Evolutionary conservation across 2,113 vertebrate genomes (phyloP).

Genomic region (Turnix velox): DNA sequence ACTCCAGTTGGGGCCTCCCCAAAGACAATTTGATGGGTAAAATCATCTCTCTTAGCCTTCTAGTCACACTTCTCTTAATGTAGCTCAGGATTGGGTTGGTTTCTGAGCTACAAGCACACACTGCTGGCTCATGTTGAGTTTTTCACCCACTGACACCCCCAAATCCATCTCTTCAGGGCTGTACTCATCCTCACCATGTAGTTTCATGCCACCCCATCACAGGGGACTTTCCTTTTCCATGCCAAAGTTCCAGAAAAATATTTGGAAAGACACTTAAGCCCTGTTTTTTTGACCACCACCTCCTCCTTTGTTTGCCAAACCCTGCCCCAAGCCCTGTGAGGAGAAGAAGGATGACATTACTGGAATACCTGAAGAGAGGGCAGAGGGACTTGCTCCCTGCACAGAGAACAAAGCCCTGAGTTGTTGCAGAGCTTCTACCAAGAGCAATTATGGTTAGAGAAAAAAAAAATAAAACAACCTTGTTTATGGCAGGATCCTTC

Average conservation of each 20-base stretch:
- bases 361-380: constrained; percentile 36
- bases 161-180: too few relatives aligned
- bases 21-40: too few relatives aligned
- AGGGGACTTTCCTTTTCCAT: constrained; percentile 18
- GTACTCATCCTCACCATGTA: too few relatives aligned
- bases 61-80: too few relatives aligned
- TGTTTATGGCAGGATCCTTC: constrained; percentile 33
- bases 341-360: neutral
- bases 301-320: constrained; percentile 32
- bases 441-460: constrained; percentile 28
- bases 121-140: too few relatives aligned
- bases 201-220: neutral
- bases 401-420: constrained; percentile 18
- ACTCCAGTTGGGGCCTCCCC: too few relatives aligned
- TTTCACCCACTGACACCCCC: too few relatives aligned
- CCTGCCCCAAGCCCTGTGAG: neutral
- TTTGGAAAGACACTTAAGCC: neutral
- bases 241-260: neutral
- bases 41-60: too few relatives aligned
- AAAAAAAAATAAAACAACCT: too few relatives aligned
- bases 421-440: neutral
- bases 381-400: neutral
- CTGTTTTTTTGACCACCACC: neutral
- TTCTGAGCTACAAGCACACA: too few relatives aligned
- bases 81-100: too few relatives aligned